phyloP scores from a whole-genome alignment of 2,113 vertebrate genomes.

The Nipponia nippon region DNA sequence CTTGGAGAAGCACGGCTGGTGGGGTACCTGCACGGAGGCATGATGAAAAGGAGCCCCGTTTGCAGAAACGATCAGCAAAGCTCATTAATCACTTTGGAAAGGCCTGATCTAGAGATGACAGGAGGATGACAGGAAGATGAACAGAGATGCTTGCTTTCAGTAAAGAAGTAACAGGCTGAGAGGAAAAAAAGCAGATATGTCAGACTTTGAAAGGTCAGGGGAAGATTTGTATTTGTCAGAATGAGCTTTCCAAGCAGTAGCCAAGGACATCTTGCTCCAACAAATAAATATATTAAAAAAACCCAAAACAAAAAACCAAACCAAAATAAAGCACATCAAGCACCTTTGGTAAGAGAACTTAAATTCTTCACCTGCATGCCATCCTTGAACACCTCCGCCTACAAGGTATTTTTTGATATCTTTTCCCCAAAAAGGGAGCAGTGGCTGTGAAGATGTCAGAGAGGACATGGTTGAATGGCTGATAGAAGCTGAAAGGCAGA shows the following conservation, averaged over 20 bases:
- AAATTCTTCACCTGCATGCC: neutral
- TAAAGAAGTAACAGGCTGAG: neutral
- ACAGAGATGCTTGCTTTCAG: neutral
- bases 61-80: neutral
- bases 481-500: neutral
- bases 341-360: neutral
- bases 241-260: neutral
- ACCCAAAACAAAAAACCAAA: neutral
- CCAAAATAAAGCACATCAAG: neutral
- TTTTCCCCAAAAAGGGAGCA: neutral
- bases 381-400: neutral
- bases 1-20: neutral
- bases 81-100: neutral
- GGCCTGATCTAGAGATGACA: neutral
- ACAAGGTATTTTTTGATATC: neutral
- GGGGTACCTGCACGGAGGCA: neutral
- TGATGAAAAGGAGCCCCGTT: neutral
- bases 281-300: neutral
- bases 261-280: neutral
- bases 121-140: conserved; percentile 35
- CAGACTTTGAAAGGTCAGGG: conserved; percentile 26
- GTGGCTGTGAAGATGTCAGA: neutral
- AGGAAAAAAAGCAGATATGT: neutral
- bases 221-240: neutral
- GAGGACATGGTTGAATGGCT: neutral